phyloP scores from a whole-genome alignment of 2,888 invertebrate genomes.

The Apodemia mormo region DNA sequence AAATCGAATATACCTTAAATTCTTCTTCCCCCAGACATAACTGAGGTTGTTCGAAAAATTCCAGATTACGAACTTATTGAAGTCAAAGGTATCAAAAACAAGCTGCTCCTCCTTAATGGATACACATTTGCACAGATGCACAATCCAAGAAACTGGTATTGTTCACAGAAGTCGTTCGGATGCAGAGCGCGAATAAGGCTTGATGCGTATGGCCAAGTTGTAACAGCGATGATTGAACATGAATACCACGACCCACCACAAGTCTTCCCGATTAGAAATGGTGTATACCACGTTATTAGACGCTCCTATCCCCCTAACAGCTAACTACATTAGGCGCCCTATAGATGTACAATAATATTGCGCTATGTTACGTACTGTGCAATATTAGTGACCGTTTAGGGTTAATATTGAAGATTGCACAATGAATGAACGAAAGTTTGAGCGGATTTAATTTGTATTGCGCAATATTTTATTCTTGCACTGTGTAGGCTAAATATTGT shows the following conservation, averaged over 20 bases:
- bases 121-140: constrained; percentile 32
- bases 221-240: constrained; percentile 33
- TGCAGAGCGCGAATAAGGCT: constrained; percentile 45
- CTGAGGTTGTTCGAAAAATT: not conserved
- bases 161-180: constrained; percentile 39
- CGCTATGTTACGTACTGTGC: no score
- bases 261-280: constrained; percentile 16
- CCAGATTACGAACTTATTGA: constrained; percentile 16
- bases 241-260: constrained; percentile 40
- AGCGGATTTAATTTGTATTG: no score
- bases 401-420: no score
- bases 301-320: not conserved
- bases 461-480: no score
- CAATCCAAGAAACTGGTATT: constrained; percentile 38
- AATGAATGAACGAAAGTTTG: no score
- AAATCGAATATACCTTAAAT: no score
- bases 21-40: no score
- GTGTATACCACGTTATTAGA: not conserved
- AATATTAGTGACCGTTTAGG: no score
- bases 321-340: no score
- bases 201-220: constrained; percentile 35
- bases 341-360: no score
- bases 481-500: no score
- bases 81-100: constrained; percentile 18
- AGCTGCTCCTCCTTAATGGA: constrained; percentile 21